Base-by-base conservation (phyloP, 2,113 vertebrate species). In the Saguinus imperator region DNA sequence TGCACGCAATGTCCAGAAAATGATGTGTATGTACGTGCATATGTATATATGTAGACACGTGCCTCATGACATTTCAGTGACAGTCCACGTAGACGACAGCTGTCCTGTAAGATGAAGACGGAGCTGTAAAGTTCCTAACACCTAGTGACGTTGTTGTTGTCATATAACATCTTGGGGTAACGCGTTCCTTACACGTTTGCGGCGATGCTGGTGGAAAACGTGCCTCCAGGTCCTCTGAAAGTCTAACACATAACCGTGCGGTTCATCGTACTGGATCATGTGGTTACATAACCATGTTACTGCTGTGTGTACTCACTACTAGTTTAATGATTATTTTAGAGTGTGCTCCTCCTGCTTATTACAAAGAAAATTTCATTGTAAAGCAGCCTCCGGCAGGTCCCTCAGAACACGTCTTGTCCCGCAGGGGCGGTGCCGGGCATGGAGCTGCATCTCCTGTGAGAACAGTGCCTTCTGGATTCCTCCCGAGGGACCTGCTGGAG, bases 161-260 rank as follows among this genome's bases (percentile, higher is more conserved):
- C 61, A 64, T 29, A 13, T 64, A 14, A 29, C 61, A 64, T 35
- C 32, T 0, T 35, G 32, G 66, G 3, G 32, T 68, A 35, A 35
- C 2, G 14, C 14, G 0, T 68, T 68, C 66, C 32, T 75, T 23
- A 75, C 72, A 6, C 27, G 40, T 75, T 1, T 43, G 37, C 43
- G 72, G 37, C 2, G 72, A 75, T 27, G 37, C 72, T 73, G 72
- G 72, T 7, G 11, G 25, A 43, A 40, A 73, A n/a, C 1, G 3
- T 25, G 12, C 23, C 43, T 6, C 40, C 12, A 25, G 29, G 72
- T 13, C 21, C 21, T 14, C 23, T 27, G 2, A 43, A 43, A 40
- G 11, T 43, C 72, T 14, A 25, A 13, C 72, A 0, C 8, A 11
- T 21, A 13, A 43, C 6, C 3, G 3, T 14, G 72, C 11, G 3